phyloP scores from a whole-genome alignment of 1,140 invertebrate species.

The Drosophila nasuta region DNA sequence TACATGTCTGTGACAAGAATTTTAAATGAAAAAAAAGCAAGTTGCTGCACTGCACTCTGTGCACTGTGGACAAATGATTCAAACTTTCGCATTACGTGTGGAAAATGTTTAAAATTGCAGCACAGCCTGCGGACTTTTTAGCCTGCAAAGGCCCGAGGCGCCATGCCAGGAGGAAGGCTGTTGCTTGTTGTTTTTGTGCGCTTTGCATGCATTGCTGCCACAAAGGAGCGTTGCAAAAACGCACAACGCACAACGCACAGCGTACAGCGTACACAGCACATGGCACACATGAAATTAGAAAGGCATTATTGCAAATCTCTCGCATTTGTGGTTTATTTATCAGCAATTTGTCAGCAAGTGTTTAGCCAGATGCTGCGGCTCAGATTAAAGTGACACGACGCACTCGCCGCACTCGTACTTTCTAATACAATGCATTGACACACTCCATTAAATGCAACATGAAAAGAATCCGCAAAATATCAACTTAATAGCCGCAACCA shows the following conservation, averaged over 20 bases:
- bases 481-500: conserved; percentile 11
- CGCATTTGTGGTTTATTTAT: conserved; percentile 75
- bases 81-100: conserved; percentile 83
- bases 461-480: conserved; percentile 25
- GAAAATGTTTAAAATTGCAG: conserved; percentile 77
- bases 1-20: conserved; percentile 84
- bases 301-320: conserved; percentile 80
- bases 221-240: conserved; percentile 50
- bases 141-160: conserved; percentile 41
- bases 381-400: conserved; percentile 75
- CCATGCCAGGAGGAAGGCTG: conserved; percentile 56
- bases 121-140: conserved; percentile 12
- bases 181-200: conserved; percentile 39
- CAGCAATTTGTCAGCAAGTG: conserved; percentile 81
- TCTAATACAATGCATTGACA: conserved; percentile 73
- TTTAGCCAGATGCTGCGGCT: conserved; percentile 69
- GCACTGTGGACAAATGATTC: conserved; percentile 79
- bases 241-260: conserved; percentile 64
- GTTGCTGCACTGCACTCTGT: conserved; percentile 43
- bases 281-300: conserved; percentile 80
- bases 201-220: conserved; percentile 67
- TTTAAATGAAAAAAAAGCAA: conserved; percentile 75
- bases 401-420: conserved; percentile 52
- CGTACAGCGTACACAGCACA: conserved; percentile 56
- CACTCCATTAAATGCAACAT: conserved; percentile 47